Conservation (phyloP, 1,140 invertebrate genomes). For the Solenopsis invicta region DNA sequence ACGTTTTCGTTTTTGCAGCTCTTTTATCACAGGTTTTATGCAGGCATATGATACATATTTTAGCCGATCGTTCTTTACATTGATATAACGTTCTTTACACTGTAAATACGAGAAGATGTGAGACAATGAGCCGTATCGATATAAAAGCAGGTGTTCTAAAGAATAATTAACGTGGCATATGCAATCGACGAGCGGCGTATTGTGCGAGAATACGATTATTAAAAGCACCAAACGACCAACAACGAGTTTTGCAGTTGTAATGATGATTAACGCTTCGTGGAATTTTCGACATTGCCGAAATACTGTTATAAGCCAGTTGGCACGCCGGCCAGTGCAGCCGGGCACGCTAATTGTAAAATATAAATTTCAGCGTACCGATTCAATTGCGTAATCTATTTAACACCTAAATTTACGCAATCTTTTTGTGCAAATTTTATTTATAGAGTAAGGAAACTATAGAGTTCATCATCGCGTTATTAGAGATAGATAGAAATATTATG, state of each 20-base stretch:
- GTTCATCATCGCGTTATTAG: neutral
- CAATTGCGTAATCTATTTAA: slow-evolving; percentile 28
- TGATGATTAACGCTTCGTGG: slow-evolving; percentile 51
- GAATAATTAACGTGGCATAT: slow-evolving; percentile 59
- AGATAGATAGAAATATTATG: neutral
- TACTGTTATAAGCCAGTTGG: slow-evolving; percentile 7
- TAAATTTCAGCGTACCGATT: slow-evolving; percentile 24
- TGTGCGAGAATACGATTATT: slow-evolving; percentile 40
- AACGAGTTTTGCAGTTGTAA: slow-evolving; percentile 35
- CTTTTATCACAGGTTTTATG: neutral
- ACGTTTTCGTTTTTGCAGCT: neutral
- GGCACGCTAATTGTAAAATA: slow-evolving; percentile 1
- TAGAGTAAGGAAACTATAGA: neutral
- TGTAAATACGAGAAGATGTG: slow-evolving; percentile 44
- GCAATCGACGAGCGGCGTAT: slow-evolving; percentile 40
- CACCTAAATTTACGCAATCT: neutral
- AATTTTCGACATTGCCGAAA: slow-evolving; percentile 47
- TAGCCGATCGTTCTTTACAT: slow-evolving; percentile 16
- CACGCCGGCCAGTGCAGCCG: neutral
- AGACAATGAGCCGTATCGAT: slow-evolving; percentile 38
- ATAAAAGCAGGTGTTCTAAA: slow-evolving; percentile 46
- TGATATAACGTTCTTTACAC: slow-evolving; percentile 16
- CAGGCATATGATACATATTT: slow-evolving; percentile 17
- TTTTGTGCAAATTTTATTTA: neutral
- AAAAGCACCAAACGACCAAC: slow-evolving; percentile 48